Evolutionary conservation across 2,113 vertebrate species (phyloP).

Genomic region (Cyprinodon variegatus): DNA sequence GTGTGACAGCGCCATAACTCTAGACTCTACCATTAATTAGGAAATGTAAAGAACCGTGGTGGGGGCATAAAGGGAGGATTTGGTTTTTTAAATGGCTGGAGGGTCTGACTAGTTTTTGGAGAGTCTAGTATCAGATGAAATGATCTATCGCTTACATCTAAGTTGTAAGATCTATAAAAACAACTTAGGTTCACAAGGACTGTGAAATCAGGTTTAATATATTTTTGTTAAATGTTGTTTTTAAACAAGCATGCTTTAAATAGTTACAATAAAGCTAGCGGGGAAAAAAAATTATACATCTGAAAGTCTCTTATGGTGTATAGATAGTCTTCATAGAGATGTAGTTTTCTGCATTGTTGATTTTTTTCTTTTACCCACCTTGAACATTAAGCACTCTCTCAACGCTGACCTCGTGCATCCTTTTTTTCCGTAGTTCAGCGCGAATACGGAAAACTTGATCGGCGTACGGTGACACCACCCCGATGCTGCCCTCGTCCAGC

Average conservation of each 20-base stretch:
- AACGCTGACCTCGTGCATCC: constrained; percentile 96
- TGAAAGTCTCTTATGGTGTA: neutral
- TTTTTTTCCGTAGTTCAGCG: constrained; percentile 95
- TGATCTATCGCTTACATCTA: too few relatives aligned
- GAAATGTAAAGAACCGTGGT: too few relatives aligned
- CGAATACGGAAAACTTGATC: constrained; percentile 98
- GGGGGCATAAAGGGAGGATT: too few relatives aligned
- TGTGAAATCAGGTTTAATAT: too few relatives aligned
- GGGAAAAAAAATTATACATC: neutral
- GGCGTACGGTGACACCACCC: constrained; percentile 96
- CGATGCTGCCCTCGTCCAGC: constrained; percentile 95
- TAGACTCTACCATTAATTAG: too few relatives aligned
- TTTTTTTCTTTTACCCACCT: constrained; percentile 81
- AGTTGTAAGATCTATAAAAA: too few relatives aligned
- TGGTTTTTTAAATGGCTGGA: too few relatives aligned
- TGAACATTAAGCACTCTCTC: constrained; percentile 98
- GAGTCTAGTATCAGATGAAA: too few relatives aligned
- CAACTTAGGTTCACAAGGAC: too few relatives aligned
- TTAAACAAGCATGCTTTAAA: neutral
- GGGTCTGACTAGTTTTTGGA: too few relatives aligned
- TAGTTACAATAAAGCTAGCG: neutral
- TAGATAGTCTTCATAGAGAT: neutral
- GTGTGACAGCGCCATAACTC: too few relatives aligned
- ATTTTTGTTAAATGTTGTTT: neutral
- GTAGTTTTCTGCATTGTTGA: neutral